Percentiles rank a stretch among this genome's conserved stretches.
phyloP scores from a whole-genome alignment of 2,888 invertebrate species.

The Pantelozetes paolii region DNA sequence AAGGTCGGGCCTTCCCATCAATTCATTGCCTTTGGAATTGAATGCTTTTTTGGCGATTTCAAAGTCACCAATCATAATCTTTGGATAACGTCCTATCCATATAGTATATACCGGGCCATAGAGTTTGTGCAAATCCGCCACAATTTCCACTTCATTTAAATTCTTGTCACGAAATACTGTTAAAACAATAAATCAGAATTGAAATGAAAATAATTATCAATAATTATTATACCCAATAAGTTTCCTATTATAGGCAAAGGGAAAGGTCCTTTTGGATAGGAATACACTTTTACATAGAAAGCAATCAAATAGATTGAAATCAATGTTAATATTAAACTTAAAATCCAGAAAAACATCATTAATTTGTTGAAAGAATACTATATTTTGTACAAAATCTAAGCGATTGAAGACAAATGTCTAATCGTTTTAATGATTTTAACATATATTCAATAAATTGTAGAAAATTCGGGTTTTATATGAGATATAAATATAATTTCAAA shows the following conservation, averaged over 20 bases:
- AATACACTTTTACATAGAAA: not conserved
- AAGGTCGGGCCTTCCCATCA: not conserved
- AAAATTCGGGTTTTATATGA: too few relatives aligned
- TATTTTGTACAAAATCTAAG: too few relatives aligned
- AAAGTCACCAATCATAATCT: constrained; percentile 46
- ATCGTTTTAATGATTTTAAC: too few relatives aligned
- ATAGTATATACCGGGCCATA: constrained; percentile 49
- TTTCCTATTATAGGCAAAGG: constrained; percentile 2
- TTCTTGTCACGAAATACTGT: not conserved
- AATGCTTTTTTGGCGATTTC: constrained; percentile 48
- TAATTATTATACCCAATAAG: not conserved
- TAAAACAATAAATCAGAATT: not conserved
- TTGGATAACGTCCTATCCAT: constrained; percentile 46
- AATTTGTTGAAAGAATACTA: too few relatives aligned
- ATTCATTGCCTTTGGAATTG: constrained; percentile 19
- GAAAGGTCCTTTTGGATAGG: not conserved
- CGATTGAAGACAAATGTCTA: too few relatives aligned
- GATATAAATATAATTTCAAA: too few relatives aligned
- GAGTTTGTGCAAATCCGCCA: constrained; percentile 44
- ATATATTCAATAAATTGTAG: too few relatives aligned
- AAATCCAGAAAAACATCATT: too few relatives aligned
- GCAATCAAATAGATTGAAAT: not conserved
- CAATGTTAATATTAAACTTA: too few relatives aligned
- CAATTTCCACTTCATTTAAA: constrained; percentile 29
- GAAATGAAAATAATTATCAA: too few relatives aligned